These are phyloP conservation scores for Pseudoips prasinana DNA, from an alignment of 2,888 invertebrate species.

Conservation along the genomic window DNA sequence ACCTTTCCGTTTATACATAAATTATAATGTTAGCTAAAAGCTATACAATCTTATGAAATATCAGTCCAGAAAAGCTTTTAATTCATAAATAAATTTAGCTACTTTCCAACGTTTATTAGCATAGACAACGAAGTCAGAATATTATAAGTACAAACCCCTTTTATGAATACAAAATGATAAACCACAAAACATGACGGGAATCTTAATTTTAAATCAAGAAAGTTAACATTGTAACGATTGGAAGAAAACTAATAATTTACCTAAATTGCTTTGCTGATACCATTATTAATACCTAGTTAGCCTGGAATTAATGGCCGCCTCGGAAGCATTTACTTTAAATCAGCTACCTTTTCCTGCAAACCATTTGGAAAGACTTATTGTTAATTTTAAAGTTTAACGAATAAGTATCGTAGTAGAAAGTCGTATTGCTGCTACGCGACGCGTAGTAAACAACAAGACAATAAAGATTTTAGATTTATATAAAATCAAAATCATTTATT, in stretches of 20 bases:
- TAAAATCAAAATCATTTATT: too few relatives aligned
- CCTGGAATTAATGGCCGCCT: slow-evolving; percentile 12
- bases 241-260: slow-evolving; percentile 7
- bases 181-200: slow-evolving; percentile 6
- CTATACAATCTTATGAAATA: slow-evolving; percentile 8
- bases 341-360: slow-evolving; percentile 4
- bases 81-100: slow-evolving; percentile 2
- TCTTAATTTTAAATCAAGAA: slow-evolving; percentile 6
- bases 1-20: too few relatives aligned
- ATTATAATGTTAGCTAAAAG: too few relatives aligned
- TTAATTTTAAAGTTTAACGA: too few relatives aligned
- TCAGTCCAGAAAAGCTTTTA: background rate
- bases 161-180: slow-evolving; percentile 11
- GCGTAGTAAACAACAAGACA: too few relatives aligned
- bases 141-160: background rate
- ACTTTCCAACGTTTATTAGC: slow-evolving; percentile 1
- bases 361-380: too few relatives aligned
- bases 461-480: too few relatives aligned
- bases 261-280: slow-evolving; percentile 10
- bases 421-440: too few relatives aligned
- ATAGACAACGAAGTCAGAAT: slow-evolving; percentile 1
- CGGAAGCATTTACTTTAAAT: slow-evolving; percentile 5
- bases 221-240: slow-evolving; percentile 11
- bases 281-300: slow-evolving; percentile 11
- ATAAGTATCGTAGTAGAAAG: too few relatives aligned